Base-by-base conservation (phyloP, 2,797 vertebrate species). In the Pelochelys cantorii region DNA sequence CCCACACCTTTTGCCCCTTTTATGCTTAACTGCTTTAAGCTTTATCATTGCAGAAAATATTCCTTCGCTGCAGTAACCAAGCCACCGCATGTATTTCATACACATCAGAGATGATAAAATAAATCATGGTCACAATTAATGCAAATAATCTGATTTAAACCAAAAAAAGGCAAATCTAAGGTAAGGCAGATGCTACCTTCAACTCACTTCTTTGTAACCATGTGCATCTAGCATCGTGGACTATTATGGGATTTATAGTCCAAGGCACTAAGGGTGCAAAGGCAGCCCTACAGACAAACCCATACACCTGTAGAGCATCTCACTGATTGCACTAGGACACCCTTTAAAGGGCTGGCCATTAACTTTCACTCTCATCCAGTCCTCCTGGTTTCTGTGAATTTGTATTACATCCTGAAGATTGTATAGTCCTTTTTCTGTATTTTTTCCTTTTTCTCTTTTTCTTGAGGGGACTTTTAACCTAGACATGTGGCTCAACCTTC, bases 121-220 rank as follows among this genome's bases (percentile, higher is more conserved):
- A 96, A 96, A 97, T 94, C 95, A 96, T 92, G 94, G 94, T 93
- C 96, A 97, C 96, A 97, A 97, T 90, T 86, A 96, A 96, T 95
- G 95, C 95, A 96, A 97, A 97, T 95, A 96, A 97, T 96, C 95
- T 96, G 96, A 97, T 97, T 97, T 96, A 95, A 95, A 54, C n/a
- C 25, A 71, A 84, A 57, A 97, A 94, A 95, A 96, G 97, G 95
- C 94, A 96, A 97, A 95, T 96, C 96, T 94, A 96, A 96, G 95
- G 97, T 90, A 90, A 96, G 96, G 95, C 95, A 96, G 95, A 95
- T 97, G 96, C 93, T 95, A 95, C 95, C 95, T 97, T 96, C 96
- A 97, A 94, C 94, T 97, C 94, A 93, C 95, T 95, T 92, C 95
- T 94, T 90, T 94, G 86, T 57, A 96, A 95, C 96, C 96, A 97